Conservation (phyloP, 2,888 invertebrate genomes). For the Lasiommata megera region DNA sequence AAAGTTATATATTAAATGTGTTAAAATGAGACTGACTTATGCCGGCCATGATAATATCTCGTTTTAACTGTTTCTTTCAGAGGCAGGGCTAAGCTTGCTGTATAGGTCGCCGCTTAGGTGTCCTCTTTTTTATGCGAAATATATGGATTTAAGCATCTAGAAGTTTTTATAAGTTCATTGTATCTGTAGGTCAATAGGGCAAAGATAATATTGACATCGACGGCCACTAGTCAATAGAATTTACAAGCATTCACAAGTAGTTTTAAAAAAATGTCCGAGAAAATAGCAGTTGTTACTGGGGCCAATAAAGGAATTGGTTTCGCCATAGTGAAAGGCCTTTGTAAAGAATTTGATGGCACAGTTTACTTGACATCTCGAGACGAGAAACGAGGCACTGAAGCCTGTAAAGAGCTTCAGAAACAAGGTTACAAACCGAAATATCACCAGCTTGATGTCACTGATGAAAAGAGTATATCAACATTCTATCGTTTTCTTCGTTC, state of each 20-base stretch:
- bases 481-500: constrained; percentile 79
- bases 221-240: background rate
- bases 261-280: constrained; percentile 26
- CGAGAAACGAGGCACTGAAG: constrained; percentile 74
- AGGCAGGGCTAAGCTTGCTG: no score
- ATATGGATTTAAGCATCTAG: no score
- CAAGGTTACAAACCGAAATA: constrained; percentile 75
- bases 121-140: no score
- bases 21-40: no score
- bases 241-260: background rate
- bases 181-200: background rate
- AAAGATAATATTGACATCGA: background rate
- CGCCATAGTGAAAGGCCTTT: constrained; percentile 84
- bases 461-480: constrained; percentile 76
- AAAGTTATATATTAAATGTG: no score
- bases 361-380: constrained; percentile 87
- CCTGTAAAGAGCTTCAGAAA: constrained; percentile 79
- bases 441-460: constrained; percentile 86
- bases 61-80: no score
- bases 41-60: no score
- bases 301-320: constrained; percentile 88
- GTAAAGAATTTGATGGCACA: constrained; percentile 83
- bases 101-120: no score
- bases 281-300: constrained; percentile 83
- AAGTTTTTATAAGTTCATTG: no score